These are phyloP conservation scores for Pachyrhynchus sulphureomaculatus DNA, from an alignment of 1,140 invertebrate species.

Conservation along the genomic window DNA sequence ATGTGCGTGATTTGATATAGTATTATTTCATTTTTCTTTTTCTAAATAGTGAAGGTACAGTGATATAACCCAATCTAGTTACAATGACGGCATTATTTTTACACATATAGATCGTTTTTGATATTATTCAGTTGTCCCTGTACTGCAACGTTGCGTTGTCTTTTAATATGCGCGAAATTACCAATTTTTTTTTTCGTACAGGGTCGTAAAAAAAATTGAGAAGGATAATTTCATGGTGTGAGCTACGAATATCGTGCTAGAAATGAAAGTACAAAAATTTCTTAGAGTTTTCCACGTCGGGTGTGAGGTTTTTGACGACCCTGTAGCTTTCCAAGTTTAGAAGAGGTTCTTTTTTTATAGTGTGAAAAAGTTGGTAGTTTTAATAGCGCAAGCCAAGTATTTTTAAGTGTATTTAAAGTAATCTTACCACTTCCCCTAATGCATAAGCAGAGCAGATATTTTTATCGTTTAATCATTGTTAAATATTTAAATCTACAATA, in stretches of 20 bases:
- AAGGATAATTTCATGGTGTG: too few species aligned
- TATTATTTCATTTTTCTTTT: too few species aligned
- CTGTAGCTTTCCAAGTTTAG: conserved; percentile 10
- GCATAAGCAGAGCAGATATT: conserved; percentile 50
- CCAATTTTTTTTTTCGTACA: conserved; percentile 1
- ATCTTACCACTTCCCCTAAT: conserved; percentile 36
- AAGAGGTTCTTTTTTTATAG: conserved; percentile 14
- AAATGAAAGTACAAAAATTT: background rate
- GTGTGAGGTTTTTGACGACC: too few species aligned
- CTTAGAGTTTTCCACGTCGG: conserved; percentile 4
- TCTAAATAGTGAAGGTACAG: too few species aligned
- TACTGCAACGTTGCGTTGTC: conserved; percentile 5
- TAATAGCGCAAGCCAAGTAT: conserved; percentile 16
- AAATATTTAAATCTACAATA: conserved; percentile 31
- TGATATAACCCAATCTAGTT: background rate
- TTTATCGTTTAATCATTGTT: conserved; percentile 43
- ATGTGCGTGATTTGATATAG: too few species aligned
- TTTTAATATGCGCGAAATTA: conserved; percentile 12
- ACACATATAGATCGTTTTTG: background rate
- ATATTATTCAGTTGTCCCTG: conserved; percentile 12
- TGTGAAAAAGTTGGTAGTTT: conserved; percentile 22
- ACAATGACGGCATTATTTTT: background rate
- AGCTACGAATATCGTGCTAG: background rate
- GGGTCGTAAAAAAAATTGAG: too few species aligned
- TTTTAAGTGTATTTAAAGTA: conserved; percentile 39